Conservation (phyloP, 2,888 invertebrate genomes). For the Caenorhabditis sulstoni region DNA sequence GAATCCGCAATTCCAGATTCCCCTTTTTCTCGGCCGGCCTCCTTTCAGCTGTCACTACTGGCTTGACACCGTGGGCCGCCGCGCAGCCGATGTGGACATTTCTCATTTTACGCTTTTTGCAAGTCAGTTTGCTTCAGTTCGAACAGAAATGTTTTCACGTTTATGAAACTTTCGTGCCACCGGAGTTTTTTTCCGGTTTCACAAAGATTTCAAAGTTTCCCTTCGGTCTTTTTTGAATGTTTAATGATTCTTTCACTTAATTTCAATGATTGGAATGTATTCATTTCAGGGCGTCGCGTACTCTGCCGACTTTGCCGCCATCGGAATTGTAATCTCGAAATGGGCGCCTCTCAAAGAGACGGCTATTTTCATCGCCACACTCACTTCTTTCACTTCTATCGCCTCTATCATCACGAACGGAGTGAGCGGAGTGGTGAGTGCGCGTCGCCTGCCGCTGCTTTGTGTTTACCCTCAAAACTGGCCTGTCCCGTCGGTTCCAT, state of each 20-base stretch:
- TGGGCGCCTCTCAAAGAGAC: constrained; percentile 75
- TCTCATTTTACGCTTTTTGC: constrained; percentile 61
- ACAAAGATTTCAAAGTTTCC: too few species aligned
- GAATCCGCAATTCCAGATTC: constrained; percentile 29
- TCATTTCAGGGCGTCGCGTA: constrained; percentile 62
- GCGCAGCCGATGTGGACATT: constrained; percentile 46
- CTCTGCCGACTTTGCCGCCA: constrained; percentile 69
- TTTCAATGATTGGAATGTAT: too few species aligned
- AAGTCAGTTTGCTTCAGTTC: constrained; percentile 43
- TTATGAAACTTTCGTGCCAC: too few species aligned
- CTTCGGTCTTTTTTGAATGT: too few species aligned
- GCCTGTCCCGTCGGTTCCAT: constrained; percentile 50
- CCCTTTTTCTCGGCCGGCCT: constrained; percentile 69
- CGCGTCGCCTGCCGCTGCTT: neutral
- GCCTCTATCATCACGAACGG: constrained; percentile 72
- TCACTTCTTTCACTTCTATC: constrained; percentile 74
- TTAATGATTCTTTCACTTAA: too few species aligned
- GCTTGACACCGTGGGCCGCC: constrained; percentile 62
- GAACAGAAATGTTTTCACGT: too few species aligned
- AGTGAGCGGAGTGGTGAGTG: constrained; percentile 63
- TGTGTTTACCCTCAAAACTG: neutral
- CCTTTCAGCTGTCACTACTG: constrained; percentile 63
- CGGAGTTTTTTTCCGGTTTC: too few species aligned
- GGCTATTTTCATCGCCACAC: constrained; percentile 72
- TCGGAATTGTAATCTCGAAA: constrained; percentile 67